Percentiles rank a stretch among this genome's conserved stretches.
phyloP scores from a whole-genome alignment of 1,140 invertebrate species.

The Pseudachorutes palmiensis region DNA sequence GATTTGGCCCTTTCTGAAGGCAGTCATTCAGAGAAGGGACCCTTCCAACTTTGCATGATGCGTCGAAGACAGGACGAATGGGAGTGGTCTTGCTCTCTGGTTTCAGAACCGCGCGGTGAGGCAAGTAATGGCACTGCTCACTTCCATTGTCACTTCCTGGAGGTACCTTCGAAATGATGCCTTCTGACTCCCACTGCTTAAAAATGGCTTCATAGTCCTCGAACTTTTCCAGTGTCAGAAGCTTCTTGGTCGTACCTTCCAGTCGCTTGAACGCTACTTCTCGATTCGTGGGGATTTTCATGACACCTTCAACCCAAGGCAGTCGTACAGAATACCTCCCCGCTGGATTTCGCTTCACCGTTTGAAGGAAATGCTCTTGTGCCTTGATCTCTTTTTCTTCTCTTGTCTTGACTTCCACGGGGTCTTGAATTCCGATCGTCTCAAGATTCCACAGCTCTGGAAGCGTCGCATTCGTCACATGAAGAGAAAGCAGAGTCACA shows the following conservation, averaged over 20 bases:
- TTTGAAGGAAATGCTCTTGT: constrained; percentile 38
- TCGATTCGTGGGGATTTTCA: constrained; percentile 34
- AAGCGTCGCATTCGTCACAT: constrained; percentile 26
- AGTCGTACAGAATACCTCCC: constrained; percentile 39
- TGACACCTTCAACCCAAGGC: constrained; percentile 39
- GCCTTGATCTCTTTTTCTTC: constrained; percentile 34
- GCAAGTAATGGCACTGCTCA: constrained; percentile 36
- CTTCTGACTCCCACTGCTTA: constrained; percentile 38
- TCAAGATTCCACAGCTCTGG: constrained; percentile 42
- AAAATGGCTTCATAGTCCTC: constrained; percentile 41
- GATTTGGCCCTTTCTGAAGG: constrained; percentile 42
- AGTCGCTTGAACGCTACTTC: constrained; percentile 31
- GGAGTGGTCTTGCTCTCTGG: constrained; percentile 36
- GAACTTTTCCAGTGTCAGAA: constrained; percentile 34
- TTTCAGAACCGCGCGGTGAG: constrained; percentile 41
- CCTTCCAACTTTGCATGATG: constrained; percentile 34
- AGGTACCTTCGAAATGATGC: constrained; percentile 39
- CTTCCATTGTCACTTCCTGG: constrained; percentile 28
- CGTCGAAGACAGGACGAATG: constrained; percentile 41
- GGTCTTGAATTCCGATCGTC: constrained; percentile 42
- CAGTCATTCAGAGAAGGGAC: constrained; percentile 41
- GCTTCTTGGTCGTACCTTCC: constrained; percentile 29
- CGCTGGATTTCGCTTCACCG: constrained; percentile 36
- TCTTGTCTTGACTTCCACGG: constrained; percentile 37
- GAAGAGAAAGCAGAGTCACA: constrained; percentile 12